Conservation (phyloP, 2,797 vertebrate genomes). For the Amazona ochrocephala region DNA sequence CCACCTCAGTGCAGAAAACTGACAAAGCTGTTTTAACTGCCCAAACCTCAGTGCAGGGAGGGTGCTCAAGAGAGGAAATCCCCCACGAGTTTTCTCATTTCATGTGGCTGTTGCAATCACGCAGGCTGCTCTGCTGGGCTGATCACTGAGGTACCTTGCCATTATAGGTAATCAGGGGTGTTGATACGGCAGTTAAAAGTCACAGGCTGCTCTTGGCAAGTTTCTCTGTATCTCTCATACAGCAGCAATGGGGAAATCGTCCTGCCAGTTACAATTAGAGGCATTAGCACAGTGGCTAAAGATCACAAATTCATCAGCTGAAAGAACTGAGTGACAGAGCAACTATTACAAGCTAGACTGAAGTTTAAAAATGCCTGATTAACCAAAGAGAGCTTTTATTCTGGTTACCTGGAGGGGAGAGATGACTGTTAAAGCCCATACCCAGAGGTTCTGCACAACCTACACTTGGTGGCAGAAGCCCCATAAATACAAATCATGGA, state of each 20-base stretch:
- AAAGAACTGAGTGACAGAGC: background rate
- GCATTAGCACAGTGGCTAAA: background rate
- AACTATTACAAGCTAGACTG: background rate
- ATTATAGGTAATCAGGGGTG: background rate
- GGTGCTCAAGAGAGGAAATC: background rate
- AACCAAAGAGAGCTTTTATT: background rate
- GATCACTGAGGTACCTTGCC: background rate
- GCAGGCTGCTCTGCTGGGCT: background rate
- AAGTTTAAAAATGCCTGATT: background rate
- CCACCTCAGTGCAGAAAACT: background rate
- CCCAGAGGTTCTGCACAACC: background rate
- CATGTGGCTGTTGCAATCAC: background rate
- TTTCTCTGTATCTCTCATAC: background rate
- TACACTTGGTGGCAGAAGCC: background rate
- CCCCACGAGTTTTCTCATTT: background rate
- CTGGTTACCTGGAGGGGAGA: background rate
- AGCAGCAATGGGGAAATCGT: conserved; percentile 7
- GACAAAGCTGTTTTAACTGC: background rate
- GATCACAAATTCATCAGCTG: conserved; percentile 37
- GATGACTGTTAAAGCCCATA: background rate
- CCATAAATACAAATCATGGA: background rate
- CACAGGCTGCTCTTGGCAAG: conserved; percentile 3
- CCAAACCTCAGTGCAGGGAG: background rate
- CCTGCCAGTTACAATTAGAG: conserved; percentile 43
- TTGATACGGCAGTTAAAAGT: background rate